phyloP scores from a whole-genome alignment of 2,888 invertebrate species.

The Gastrophysa polygoni region DNA sequence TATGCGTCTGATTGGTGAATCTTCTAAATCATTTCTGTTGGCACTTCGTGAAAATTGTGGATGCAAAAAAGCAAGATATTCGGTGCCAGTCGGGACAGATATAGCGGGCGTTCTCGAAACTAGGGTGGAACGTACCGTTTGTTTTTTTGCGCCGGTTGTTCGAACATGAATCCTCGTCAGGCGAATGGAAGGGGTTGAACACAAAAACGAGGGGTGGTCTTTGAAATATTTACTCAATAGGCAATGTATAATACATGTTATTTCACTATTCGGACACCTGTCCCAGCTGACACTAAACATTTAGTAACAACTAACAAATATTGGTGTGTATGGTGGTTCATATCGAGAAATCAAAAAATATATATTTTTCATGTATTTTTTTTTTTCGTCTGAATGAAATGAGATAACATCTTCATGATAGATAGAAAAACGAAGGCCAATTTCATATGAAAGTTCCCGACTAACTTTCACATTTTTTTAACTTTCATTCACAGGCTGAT shows the following conservation, averaged over 20 bases:
- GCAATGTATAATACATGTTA: constrained; percentile 22
- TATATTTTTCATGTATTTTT: too few relatives aligned
- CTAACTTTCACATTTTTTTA: too few relatives aligned
- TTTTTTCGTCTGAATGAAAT: too few relatives aligned
- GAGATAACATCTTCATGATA: too few relatives aligned
- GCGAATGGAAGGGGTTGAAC: constrained; percentile 32
- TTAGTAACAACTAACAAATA: constrained; percentile 36
- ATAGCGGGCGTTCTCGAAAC: constrained; percentile 31
- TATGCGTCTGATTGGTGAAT: too few relatives aligned
- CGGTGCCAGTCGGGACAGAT: constrained; percentile 64
- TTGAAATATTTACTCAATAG: constrained; percentile 28
- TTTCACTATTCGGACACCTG: constrained; percentile 51
- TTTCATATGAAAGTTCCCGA: too few relatives aligned
- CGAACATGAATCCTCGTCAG: constrained; percentile 34
- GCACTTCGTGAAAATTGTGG: too few relatives aligned
- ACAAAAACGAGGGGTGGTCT: constrained; percentile 30
- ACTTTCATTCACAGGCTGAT: too few relatives aligned
- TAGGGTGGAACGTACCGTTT: constrained; percentile 29
- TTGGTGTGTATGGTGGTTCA: neutral
- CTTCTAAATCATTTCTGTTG: too few relatives aligned
- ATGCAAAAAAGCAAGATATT: constrained; percentile 51
- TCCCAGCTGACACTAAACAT: constrained; percentile 59
- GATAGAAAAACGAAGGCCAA: too few relatives aligned
- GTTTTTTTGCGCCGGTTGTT: neutral
- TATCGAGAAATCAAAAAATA: neutral